Evolutionary conservation across 2,113 vertebrate genomes (phyloP).

Genomic region (Clarias magur): DNA sequence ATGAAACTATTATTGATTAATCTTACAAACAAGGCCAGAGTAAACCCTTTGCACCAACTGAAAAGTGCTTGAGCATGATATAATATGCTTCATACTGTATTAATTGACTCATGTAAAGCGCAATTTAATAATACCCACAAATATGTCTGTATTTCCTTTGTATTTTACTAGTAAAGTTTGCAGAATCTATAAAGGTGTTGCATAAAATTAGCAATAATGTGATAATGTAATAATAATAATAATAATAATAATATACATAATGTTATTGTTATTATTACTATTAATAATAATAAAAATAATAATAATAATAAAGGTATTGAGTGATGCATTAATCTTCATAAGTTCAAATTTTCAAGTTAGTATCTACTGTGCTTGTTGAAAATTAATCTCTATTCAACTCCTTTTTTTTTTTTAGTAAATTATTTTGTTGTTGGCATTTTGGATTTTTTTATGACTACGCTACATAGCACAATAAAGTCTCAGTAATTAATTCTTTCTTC

Average conservation of each 20-base stretch:
- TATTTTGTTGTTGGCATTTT: background rate
- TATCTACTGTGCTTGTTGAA: background rate
- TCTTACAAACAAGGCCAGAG: background rate
- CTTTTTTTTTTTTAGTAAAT: background rate
- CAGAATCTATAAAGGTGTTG: background rate
- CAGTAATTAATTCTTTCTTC: conserved; percentile 32
- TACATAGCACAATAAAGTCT: conserved; percentile 40
- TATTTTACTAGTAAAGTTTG: background rate
- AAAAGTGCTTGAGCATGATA: background rate
- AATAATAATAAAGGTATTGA: background rate
- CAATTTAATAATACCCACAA: background rate
- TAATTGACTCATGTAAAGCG: background rate
- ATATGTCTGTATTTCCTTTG: conserved; percentile 1
- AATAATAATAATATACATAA: background rate
- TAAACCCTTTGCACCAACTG: conserved; percentile 2
- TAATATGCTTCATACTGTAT: background rate
- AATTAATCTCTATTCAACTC: background rate
- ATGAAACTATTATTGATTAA: conserved; percentile 3
- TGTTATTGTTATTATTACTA: no score
- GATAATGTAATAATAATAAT: background rate
- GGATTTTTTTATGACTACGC: conserved; percentile 8
- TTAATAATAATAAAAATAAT: background rate
- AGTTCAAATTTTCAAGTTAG: background rate
- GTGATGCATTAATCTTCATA: background rate
- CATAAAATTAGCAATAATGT: background rate